Base-by-base conservation (phyloP, 2,888 invertebrate species). In the Cheiracanthium punctorium region DNA sequence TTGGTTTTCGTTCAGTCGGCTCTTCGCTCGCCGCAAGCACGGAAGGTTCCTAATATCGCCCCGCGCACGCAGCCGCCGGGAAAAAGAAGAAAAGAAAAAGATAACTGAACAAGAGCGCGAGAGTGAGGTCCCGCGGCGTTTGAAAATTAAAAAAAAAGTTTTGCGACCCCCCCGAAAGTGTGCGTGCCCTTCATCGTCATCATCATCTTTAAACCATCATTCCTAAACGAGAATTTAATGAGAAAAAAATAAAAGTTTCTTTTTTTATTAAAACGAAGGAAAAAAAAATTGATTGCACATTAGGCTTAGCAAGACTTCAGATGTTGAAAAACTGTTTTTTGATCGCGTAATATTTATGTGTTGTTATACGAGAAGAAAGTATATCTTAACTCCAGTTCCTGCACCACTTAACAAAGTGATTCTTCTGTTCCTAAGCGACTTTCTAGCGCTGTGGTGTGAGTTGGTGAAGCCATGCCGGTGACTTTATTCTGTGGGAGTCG, bases 21-120 rank as follows among this genome's bases (percentile, higher is more conserved):
- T 29, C 30, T 43, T 30, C 32, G 70, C 72, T 33, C 33, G 73
- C 79, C 79, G 79, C 74, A 28, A 24, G 73, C 58, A 58, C 79
- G 84, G 84, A 79, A 43, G 65, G 82, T 77, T 82, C 77, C 82
- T 82, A 77, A n/a, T 52, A n/a, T n/a, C n/a, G n/a, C n/a, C n/a
- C n/a, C n/a, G n/a, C n/a, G n/a, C n/a, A n/a, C 37, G 28, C 64
- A 33, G 64, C 74, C 81, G 73, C 33, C 48, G 32, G 69, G 58
- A 24, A 48, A n/a, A n/a, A n/a, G n/a, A n/a, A n/a, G n/a, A n/a
- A n/a, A n/a, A n/a, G n/a, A n/a, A n/a, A n/a, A n/a, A n/a, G n/a
- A n/a, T n/a, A n/a, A n/a, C n/a, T n/a, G n/a, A n/a, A n/a, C 2
- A 48, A 48, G 17, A 58, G 24, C 20, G 58, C 58, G 58, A 2